phyloP scores from a whole-genome alignment of 2,113 vertebrate genomes.

The Prochilodus magdalenae region DNA sequence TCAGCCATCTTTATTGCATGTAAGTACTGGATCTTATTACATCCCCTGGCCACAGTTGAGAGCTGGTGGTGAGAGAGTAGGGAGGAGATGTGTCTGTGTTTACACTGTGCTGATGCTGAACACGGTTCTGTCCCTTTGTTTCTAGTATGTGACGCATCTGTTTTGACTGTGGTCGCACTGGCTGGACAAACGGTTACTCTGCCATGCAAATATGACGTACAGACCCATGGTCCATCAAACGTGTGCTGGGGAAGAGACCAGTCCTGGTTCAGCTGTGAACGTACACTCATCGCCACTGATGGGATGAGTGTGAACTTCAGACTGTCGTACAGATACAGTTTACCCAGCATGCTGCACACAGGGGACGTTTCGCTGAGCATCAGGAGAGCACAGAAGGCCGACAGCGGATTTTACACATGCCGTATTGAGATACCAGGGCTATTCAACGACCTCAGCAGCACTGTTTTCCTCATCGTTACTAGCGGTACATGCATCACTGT shows the following conservation, averaged over 20 bases:
- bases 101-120: background rate
- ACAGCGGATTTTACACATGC: slow-evolving; percentile 73
- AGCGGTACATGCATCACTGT: slow-evolving; percentile 39
- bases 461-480: slow-evolving; percentile 65
- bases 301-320: slow-evolving; percentile 41
- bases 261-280: slow-evolving; percentile 43
- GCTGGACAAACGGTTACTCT: slow-evolving; percentile 53
- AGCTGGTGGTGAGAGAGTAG: background rate
- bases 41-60: background rate
- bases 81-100: background rate
- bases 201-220: slow-evolving; percentile 53
- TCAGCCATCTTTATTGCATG: slow-evolving; percentile 24
- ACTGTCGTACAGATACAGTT: slow-evolving; percentile 45
- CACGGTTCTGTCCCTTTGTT: background rate
- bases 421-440: slow-evolving; percentile 68
- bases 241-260: slow-evolving; percentile 59
- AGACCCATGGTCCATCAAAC: background rate
- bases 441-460: slow-evolving; percentile 70
- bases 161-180: slow-evolving; percentile 43
- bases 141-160: slow-evolving; percentile 41
- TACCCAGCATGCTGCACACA: background rate
- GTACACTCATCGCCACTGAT: slow-evolving; percentile 31
- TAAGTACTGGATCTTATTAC: slow-evolving; percentile 32
- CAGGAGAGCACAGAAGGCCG: slow-evolving; percentile 4
- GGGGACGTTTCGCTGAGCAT: slow-evolving; percentile 67